Base-by-base conservation (phyloP, 2,113 vertebrate genomes). In the Chinchilla lanigera region DNA sequence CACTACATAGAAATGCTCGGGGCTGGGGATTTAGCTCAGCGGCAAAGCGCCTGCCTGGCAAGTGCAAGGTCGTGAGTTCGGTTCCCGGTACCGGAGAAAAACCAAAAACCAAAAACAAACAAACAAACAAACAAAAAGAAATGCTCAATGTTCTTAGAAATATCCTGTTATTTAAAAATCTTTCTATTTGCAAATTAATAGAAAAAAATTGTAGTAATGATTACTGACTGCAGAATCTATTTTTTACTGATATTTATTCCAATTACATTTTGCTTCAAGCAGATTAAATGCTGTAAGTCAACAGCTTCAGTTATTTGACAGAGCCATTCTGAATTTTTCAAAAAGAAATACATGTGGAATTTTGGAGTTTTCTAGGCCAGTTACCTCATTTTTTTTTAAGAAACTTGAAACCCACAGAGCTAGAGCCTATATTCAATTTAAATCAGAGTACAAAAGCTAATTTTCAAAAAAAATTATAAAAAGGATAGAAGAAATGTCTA, bases 261-360 rank as follows among this genome's bases (percentile, higher is more conserved):
- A 16, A 54, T 87, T 56, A 54, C 22, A 61, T 50, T 50, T 71
- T 19, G 2, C 60, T 92, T 85, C 73, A 80, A 90, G 52, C 44
- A 94, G 52, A 81, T 41, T 56, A 80, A 94, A 89, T 24, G 24
- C 28, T 87, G 4, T 38, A 26, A 92, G 35, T 61, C 26, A 95
- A 54, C 7, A 94, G 28, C 38, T 61, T 86, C 47, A 24, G 11
- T 50, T 38, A 90, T 71, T 90, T 75, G 52, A 71, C 77, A 91
- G 38, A 83, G 56, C 58, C 47, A 87, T 86, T 95, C 60, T 30
- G 14, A 8, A 56, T 63, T 85, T 94, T 94, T 87, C 30, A 14
- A 65, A 94, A 95, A 22, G 52, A 95, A 89, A 26, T 80, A 54
- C 93, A 65, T 93, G 26, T 69, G 75, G 50, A 93, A 97, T 81